Evolutionary conservation across 2,888 invertebrate genomes (phyloP), one percentile per base, ranked within the genome.

Genomic region (Heterodera filipjevi): DNA sequence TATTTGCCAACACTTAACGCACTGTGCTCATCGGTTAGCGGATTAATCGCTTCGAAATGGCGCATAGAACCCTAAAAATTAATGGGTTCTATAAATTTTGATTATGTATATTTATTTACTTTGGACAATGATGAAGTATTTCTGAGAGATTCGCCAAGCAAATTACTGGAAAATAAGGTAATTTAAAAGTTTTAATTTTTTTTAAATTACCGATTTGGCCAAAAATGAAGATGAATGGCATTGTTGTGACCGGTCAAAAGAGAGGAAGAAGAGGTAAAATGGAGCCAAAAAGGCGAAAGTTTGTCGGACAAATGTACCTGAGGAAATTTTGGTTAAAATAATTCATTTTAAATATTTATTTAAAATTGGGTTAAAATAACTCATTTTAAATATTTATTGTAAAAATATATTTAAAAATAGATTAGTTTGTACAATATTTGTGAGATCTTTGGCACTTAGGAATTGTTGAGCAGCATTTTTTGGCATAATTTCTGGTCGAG

Each of bases 1-100:
- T 59, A n/a, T 8, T 80, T 49, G 64, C 79, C 80, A 64, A 72
- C 35, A 33, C 79, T 81, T 30, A 80, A 39, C 33, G 80, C 80
- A 46, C 70, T 81, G 68, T 72, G 70, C 33, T 77, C 66, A 64
- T 44, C 66, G 22, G 68, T 68, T 59, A 59, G 10, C 32, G 49
- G n/a, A 53, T 64, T 33, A 22, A 77, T 53, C 14, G 80, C 64
- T 27, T 74, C 79, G 33, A 33, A 80, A 72, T 80, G 80, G 68
- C 80, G 59, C 59, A 59, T 27, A 8, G 59, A 59, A 27, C 22
- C n/a, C 59, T 59, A 27, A n/a, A 59, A 59, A 59, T n/a, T n/a
- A 6, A 27, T 59, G 19, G n/a, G 1, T 59, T 27, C 8, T 59
- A n/a, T 5, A 19, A 49, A 49, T 49, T 53, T 53, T n/a, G n/a